These are phyloP conservation scores for Lamellibrachia luymesi DNA, from an alignment of 1,140 invertebrate genomes.

Conservation along the genomic window DNA sequence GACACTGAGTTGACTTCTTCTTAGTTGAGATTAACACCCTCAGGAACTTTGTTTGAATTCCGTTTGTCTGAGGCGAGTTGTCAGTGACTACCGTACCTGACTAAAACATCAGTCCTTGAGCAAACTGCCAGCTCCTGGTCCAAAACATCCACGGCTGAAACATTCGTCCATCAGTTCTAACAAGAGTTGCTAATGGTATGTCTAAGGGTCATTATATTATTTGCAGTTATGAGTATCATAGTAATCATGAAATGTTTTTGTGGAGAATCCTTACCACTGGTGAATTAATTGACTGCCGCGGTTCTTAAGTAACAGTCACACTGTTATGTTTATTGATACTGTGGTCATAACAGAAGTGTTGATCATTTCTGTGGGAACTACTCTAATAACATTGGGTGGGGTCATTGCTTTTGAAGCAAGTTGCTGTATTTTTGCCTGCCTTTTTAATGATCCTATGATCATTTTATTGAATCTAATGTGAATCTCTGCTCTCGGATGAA, in stretches of 20 bases:
- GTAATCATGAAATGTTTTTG: constrained; percentile 1
- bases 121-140: not conserved
- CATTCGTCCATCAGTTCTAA: not conserved
- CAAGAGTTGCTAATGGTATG: not conserved
- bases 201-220: not conserved
- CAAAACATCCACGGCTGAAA: not conserved
- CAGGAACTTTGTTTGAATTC: not conserved
- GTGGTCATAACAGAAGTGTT: not conserved
- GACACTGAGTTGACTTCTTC: not conserved
- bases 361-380: not conserved
- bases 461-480: not conserved
- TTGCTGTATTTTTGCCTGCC: not conserved
- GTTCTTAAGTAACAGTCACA: not conserved
- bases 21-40: not conserved
- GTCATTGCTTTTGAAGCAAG: too few relatives aligned
- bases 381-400: not conserved
- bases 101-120: not conserved
- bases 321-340: not conserved
- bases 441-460: not conserved
- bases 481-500: not conserved
- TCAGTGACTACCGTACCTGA: not conserved
- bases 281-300: not conserved
- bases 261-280: not conserved
- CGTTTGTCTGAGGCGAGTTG: too few relatives aligned
- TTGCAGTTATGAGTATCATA: not conserved